Conservation (phyloP, 2,797 vertebrate genomes). For the Amblyopsis hoosieri region DNA sequence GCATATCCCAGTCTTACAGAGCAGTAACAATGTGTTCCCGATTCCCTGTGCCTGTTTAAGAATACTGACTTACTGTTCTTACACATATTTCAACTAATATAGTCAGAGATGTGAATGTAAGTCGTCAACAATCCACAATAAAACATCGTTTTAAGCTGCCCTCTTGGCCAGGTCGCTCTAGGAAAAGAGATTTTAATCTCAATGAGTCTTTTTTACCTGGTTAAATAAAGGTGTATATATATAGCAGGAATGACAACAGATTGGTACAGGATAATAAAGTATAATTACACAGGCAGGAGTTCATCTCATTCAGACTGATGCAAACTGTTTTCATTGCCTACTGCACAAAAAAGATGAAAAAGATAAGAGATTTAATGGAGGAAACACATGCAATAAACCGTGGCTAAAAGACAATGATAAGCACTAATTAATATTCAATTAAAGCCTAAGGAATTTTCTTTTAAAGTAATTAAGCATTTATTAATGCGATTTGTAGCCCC, state of each 20-base stretch:
- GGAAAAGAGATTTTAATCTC: too few relatives aligned
- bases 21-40: not conserved
- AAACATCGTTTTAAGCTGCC: not conserved
- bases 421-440: constrained; percentile 83
- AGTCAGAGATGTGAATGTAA: constrained; percentile 33
- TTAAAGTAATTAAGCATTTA: constrained; percentile 82
- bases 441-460: constrained; percentile 80
- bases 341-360: constrained; percentile 27
- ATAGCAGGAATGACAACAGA: constrained; percentile 2
- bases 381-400: constrained; percentile 77
- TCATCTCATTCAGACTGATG: constrained; percentile 50
- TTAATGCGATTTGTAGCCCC: constrained; percentile 82
- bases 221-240: too few relatives aligned
- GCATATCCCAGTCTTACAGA: not conserved
- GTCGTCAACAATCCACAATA: constrained; percentile 26
- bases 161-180: not conserved
- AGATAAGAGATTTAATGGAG: constrained; percentile 42
- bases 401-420: constrained; percentile 81
- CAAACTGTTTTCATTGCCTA: constrained; percentile 36
- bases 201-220: too few relatives aligned
- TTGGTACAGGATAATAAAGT: constrained; percentile 41
- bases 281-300: constrained; percentile 54
- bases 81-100: constrained; percentile 20
- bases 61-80: constrained; percentile 12
- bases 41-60: constrained; percentile 2